A percentile compares a stretch with the other conserved stretches of the same genome.
These are phyloP conservation scores for Parnassius mnemosyne DNA, from an alignment of 2,888 invertebrate genomes.

Conservation along the genomic window DNA sequence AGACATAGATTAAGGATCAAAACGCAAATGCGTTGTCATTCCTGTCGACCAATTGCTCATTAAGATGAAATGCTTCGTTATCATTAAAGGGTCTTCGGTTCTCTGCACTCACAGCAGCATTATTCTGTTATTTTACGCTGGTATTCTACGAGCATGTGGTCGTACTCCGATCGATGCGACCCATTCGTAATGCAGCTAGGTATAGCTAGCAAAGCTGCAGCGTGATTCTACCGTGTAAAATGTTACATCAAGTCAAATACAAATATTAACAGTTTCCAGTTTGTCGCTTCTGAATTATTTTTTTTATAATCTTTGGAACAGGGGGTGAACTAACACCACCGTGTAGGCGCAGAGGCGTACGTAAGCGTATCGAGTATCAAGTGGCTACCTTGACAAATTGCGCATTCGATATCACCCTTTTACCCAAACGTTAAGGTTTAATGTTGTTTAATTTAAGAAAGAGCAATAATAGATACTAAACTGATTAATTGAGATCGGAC, in stretches of 20 bases:
- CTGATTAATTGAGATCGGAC: conserved; percentile 16
- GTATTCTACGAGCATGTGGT: too few relatives aligned
- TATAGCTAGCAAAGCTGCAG: too few relatives aligned
- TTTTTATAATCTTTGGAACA: conserved; percentile 11
- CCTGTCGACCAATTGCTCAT: too few relatives aligned
- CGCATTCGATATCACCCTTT: conserved; percentile 19
- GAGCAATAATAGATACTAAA: background rate
- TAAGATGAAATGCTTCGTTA: too few relatives aligned
- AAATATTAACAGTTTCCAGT: background rate
- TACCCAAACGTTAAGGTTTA: conserved; percentile 21
- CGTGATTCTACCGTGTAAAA: too few relatives aligned
- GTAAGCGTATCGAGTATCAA: conserved; percentile 58
- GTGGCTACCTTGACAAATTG: conserved; percentile 35
- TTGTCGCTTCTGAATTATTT: conserved; percentile 2
- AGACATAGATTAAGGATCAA: too few relatives aligned
- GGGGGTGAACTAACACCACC: conserved; percentile 69
- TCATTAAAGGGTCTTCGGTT: too few relatives aligned
- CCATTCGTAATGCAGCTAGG: too few relatives aligned
- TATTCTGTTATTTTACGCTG: too few relatives aligned
- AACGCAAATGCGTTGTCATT: too few relatives aligned
- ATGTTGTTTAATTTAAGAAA: conserved; percentile 11
- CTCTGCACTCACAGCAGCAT: too few relatives aligned
- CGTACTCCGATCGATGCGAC: too few relatives aligned
- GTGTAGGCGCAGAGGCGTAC: conserved; percentile 56
- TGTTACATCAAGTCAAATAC: background rate